Base-by-base conservation (phyloP, 2,797 vertebrate species). In the Rhabdomys pumilio region DNA sequence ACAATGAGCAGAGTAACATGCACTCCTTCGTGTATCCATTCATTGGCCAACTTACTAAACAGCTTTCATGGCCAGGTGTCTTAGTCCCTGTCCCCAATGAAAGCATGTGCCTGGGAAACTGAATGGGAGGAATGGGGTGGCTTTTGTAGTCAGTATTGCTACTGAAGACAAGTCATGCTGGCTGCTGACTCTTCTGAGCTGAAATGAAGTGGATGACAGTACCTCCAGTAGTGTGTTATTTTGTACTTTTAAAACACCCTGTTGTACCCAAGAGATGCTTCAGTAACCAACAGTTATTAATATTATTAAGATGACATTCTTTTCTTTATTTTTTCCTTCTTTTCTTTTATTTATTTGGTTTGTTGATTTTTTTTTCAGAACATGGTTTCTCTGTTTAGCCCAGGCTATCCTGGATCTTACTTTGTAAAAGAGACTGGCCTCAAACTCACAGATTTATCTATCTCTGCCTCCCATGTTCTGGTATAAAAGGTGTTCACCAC, bases 161-260 rank as follows among this genome's bases (percentile, higher is more conserved):
- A 72, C n/a, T 50, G 93, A 75, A 44, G 31, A 79, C 20, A 94
- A 38, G 61, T 34, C 55, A 59, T 24, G 57, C 47, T 38, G 44
- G 63, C 77, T 87, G 69, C 89, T 59, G 14, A 87, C 6, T 41
- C 94, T 85, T 69, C 80, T 61, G 53, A 95, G 69, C 14, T 47
- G 55, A 73, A 50, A 14, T 87, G 87, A 81, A 93, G 82, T 91
- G n/a, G 34, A 76, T 84, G 75, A 89, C 14, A 34, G 69, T 6
- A 14, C 20, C 83, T 82, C 41, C 55, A 76, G 94, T 26, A 76
- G 1, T 69, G 24, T 79, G 73, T 84, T 96, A 38, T 90, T 95
- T 76, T 81, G 55, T 55, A 53, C 47, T 79, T 93, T 96, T 29
- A 79, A 57, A 89, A 65, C 47, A 88, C 38, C 86, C 17, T 92